Percentiles rank a stretch among this genome's conserved stretches.
These are phyloP conservation scores for Dinomys branickii DNA, from an alignment of 2,113 vertebrate species.

Conservation along the genomic window DNA sequence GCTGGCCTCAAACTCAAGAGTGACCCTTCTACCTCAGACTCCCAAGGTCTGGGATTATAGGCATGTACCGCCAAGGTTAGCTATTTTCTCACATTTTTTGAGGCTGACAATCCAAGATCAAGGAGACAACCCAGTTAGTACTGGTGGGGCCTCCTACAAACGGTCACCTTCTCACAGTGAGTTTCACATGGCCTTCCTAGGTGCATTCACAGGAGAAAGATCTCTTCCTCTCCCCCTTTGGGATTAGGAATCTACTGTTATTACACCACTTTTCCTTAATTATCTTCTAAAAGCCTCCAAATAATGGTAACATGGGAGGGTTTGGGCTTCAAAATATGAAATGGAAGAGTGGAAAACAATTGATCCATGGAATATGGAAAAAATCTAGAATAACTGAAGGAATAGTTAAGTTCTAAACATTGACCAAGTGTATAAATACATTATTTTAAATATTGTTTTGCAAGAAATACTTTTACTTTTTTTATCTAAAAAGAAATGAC, in stretches of 20 bases:
- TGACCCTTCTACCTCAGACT: background rate
- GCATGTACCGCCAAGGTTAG: background rate
- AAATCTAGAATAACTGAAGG: constrained; percentile 2
- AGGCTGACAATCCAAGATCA: background rate
- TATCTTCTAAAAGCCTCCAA: background rate
- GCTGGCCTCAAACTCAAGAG: background rate
- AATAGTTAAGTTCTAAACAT: background rate
- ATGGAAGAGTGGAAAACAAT: background rate
- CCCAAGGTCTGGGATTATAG: background rate
- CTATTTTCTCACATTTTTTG: background rate
- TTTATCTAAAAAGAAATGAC: background rate
- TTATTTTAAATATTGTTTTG: background rate
- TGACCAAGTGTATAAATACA: background rate
- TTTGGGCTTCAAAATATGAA: background rate
- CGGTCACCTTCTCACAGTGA: background rate
- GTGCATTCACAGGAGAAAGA: background rate
- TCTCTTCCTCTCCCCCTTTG: background rate
- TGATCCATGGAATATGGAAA: background rate
- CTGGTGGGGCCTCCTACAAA: background rate
- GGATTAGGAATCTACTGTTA: background rate
- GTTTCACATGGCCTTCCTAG: background rate
- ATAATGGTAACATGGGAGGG: background rate
- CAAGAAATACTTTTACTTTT: background rate
- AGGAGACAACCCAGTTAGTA: background rate
- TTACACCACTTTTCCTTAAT: background rate